phyloP scores from a whole-genome alignment of 2,113 vertebrate genomes.

The Nematolebias whitei region DNA sequence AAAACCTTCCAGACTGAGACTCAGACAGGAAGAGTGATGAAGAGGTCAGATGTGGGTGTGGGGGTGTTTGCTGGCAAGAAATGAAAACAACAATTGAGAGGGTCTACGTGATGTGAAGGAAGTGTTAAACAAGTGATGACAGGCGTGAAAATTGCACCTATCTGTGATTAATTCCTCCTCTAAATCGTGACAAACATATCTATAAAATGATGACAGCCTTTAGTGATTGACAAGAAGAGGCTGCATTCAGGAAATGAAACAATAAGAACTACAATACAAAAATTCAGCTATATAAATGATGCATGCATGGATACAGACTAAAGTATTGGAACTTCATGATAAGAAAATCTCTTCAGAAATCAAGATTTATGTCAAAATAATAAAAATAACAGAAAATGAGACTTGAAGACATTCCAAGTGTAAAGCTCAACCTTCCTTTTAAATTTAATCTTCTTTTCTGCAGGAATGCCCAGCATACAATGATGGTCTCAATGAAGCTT shows the following conservation, averaged over 20 bases:
- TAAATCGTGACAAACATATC: constrained; percentile 9
- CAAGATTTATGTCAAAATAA: no score
- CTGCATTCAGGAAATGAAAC: background rate
- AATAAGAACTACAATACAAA: background rate
- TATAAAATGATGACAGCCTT: constrained; percentile 15
- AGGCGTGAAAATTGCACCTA: constrained; percentile 49
- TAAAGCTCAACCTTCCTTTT: no score
- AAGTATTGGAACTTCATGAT: no score
- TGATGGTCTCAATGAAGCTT: no score
- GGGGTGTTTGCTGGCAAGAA: constrained; percentile 16
- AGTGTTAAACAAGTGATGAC: constrained; percentile 42
- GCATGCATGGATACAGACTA: no score
- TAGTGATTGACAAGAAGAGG: constrained; percentile 38
- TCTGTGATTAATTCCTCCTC: constrained; percentile 37
- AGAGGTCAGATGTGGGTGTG: constrained; percentile 22
- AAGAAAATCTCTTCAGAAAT: no score
- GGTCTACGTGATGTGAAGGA: constrained; percentile 13
- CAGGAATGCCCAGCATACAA: no score
- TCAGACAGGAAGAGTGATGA: constrained; percentile 8
- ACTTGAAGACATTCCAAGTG: no score
- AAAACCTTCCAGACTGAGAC: constrained; percentile 26
- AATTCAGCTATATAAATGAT: background rate
- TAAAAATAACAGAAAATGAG: no score
- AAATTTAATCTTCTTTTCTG: no score
- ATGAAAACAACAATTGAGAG: no score